A percentile compares a stretch with the other conserved stretches of the same genome.
phyloP scores from a whole-genome alignment of 2,113 vertebrate genomes.

The Burhinus bistriatus region DNA sequence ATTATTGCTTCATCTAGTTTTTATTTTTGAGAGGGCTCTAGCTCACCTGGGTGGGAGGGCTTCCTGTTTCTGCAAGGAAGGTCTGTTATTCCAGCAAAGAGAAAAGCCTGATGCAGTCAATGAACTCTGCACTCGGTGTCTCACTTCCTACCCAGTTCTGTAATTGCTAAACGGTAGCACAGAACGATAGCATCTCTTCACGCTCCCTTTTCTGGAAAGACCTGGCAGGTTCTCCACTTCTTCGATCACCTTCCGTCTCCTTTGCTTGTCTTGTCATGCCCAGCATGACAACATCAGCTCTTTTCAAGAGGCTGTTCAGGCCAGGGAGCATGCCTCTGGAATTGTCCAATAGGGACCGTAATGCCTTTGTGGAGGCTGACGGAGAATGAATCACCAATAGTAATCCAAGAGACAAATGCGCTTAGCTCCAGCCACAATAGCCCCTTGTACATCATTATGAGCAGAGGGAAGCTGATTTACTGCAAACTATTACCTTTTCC shows the following conservation, averaged over 20 bases:
- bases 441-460: background rate
- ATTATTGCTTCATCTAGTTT: background rate
- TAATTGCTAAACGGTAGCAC: background rate
- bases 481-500: background rate
- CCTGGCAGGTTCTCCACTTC: constrained; percentile 21
- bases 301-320: background rate
- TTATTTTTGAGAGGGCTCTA: background rate
- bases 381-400: background rate
- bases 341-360: accelerated
- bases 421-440: background rate
- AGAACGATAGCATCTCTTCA: background rate
- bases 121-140: background rate
- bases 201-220: constrained; percentile 5
- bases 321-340: background rate
- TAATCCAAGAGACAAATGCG: background rate
- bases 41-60: background rate
- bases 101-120: background rate
- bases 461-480: background rate
- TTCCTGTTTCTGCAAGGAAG: background rate
- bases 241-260: background rate
- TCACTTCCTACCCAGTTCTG: background rate
- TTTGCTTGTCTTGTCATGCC: background rate
- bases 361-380: background rate
- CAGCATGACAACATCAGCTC: background rate
- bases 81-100: background rate